Conservation (phyloP, 2,797 vertebrate genomes). For the Pseudocheirus occidentalis region DNA sequence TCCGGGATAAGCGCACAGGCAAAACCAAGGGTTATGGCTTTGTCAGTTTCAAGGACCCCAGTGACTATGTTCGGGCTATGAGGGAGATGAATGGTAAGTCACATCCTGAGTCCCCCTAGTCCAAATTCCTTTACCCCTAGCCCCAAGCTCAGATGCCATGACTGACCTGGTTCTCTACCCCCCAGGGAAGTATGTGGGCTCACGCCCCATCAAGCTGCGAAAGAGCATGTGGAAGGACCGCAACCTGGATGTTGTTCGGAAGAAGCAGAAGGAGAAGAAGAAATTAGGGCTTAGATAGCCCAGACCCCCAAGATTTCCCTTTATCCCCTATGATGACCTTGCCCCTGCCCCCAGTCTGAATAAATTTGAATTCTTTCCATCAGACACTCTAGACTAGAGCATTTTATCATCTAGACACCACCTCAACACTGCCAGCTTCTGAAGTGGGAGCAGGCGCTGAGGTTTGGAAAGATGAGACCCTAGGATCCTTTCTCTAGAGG, state of each 20-base stretch:
- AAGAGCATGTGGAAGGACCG: conserved; percentile 96
- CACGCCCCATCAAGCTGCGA: conserved; percentile 93
- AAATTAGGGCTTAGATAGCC: conserved; percentile 92
- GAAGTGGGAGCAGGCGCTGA: neutral
- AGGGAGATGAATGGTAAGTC: conserved; percentile 94
- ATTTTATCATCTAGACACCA: conserved; percentile 10
- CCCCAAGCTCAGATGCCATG: neutral
- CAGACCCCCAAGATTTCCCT: conserved; percentile 17
- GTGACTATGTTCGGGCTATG: conserved; percentile 95
- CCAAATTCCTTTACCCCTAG: neutral
- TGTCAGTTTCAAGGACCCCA: conserved; percentile 96
- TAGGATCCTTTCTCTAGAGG: neutral
- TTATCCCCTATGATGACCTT: neutral
- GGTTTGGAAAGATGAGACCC: neutral
- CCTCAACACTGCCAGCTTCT: neutral
- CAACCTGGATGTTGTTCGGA: conserved; percentile 93
- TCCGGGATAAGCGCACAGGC: conserved; percentile 94
- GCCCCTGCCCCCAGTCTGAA: conserved; percentile 66
- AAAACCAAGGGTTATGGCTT: conserved; percentile 97
- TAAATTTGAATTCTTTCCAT: conserved; percentile 77
- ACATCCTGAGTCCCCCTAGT: neutral
- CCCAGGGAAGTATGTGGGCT: conserved; percentile 94
- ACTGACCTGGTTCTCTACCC: conserved; percentile 15
- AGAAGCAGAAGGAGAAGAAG: conserved; percentile 96
- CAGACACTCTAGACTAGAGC: neutral